These are phyloP conservation scores for Drosophila elegans DNA, from an alignment of 1,140 invertebrate species.

Conservation along the genomic window DNA sequence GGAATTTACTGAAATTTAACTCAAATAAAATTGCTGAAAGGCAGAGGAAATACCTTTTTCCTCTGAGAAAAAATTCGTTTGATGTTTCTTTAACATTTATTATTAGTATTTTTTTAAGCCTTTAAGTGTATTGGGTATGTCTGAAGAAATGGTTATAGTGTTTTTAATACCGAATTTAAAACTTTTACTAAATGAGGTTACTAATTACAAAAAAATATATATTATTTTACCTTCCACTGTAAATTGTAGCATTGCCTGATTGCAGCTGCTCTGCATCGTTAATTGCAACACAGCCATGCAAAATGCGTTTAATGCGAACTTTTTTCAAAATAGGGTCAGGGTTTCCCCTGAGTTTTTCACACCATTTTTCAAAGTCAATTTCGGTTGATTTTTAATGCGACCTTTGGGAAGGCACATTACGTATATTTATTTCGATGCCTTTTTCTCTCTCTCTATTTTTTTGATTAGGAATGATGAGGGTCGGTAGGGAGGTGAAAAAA, in stretches of 20 bases:
- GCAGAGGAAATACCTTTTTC: no score
- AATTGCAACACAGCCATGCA: constrained; percentile 71
- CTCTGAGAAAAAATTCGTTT: no score
- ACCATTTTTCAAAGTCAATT: constrained; percentile 74
- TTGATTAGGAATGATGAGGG: constrained; percentile 47
- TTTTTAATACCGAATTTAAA: no score
- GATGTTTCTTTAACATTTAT: no score
- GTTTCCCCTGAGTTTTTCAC: constrained; percentile 53
- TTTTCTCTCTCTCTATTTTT: neutral
- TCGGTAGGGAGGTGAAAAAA: constrained; percentile 3
- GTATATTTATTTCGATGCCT: constrained; percentile 18
- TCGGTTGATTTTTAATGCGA: constrained; percentile 58
- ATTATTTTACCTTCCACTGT: neutral
- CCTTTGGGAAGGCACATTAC: constrained; percentile 61
- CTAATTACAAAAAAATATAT: neutral
- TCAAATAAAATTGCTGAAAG: no score
- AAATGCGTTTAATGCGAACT: constrained; percentile 64
- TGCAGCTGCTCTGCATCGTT: constrained; percentile 67
- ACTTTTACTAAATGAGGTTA: no score
- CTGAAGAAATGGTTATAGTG: no score
- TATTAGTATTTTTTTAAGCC: no score
- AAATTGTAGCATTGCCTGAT: constrained; percentile 51
- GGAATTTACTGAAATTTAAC: no score
- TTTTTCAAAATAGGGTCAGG: neutral
- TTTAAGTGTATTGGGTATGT: no score